Evolutionary conservation across 2,888 invertebrate genomes (phyloP).

Genomic region (Nebria salina): DNA sequence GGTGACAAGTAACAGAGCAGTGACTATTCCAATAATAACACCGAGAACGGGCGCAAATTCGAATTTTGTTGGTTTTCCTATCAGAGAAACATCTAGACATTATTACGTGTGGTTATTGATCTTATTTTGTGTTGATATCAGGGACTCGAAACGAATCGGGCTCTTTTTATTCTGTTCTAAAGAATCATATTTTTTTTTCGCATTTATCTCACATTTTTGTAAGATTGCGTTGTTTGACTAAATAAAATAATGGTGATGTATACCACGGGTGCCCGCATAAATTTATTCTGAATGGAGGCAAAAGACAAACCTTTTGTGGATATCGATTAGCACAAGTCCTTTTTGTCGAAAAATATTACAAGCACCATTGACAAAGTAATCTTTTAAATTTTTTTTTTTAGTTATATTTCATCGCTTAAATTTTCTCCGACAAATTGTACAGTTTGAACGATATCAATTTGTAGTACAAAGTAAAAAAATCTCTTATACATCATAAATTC

Average conservation of each 20-base stretch:
- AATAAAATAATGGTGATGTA: not conserved
- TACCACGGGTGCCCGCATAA: too few relatives aligned
- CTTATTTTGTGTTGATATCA: not conserved
- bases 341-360: too few relatives aligned
- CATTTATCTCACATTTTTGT: not conserved
- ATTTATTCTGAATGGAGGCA: too few relatives aligned
- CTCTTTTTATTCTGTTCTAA: not conserved
- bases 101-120: conserved; percentile 24
- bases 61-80: conserved; percentile 65
- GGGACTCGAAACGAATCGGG: not conserved
- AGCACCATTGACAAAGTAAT: too few relatives aligned
- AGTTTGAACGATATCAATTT: too few relatives aligned
- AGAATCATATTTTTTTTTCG: not conserved
- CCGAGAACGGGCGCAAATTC: conserved; percentile 70
- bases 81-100: conserved; percentile 56
- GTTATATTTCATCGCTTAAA: too few relatives aligned
- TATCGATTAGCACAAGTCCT: too few relatives aligned
- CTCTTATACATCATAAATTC: too few relatives aligned
- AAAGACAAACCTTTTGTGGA: too few relatives aligned
- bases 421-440: too few relatives aligned
- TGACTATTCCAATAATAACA: conserved; percentile 74
- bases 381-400: too few relatives aligned
- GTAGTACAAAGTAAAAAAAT: too few relatives aligned
- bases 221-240: not conserved
- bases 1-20: conserved; percentile 74